Evolutionary conservation across 2,797 vertebrate genomes (phyloP), one percentile per base, ranked within the genome.

Genomic region (Rhabdophis nuchalis): DNA sequence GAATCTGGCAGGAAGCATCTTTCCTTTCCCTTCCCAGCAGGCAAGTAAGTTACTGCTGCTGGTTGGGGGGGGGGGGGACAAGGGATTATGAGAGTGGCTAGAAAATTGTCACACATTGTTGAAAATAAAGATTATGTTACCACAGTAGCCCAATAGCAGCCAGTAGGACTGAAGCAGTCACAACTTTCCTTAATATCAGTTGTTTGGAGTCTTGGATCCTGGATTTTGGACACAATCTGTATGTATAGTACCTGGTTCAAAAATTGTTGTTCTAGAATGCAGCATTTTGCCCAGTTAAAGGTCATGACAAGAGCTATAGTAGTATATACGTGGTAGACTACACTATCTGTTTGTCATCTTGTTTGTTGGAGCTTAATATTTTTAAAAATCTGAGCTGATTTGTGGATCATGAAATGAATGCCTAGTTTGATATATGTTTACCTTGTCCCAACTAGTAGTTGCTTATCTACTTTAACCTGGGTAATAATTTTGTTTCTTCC

Each of bases 401-500:
- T 87, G 52, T 60, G 10, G 5, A 92, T 77, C 27, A 93, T 72
- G 23, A 90, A 58, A 27, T 89, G 14, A 90, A 77, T 90, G 68
- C 92, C 82, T n/a, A 52, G 61, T 88, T 64, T n/a, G 20, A 6
- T 88, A 6, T 88, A 85, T 50, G 7, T 77, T 54, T 61, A 29
- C 20, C 57, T 88, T 57, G 58, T 57, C 12, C 9, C 8, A 88
- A 94, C 23, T 53, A 12, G 60, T 85, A 29, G 7, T 60, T 9
- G n/a, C 13, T 2, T 61, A 60, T 16, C 90, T 89, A 12, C 64
- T 86, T 86, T 18, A 93, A 89, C 7, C 14, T 36, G n/a, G 94
- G 0, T 94, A 13, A 20, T 95, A 94, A 96, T 87, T 95, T 94
- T 95, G 10, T 93, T 94, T 96, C 87, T 98, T 87, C 97, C 97